Evolutionary conservation across 2,888 invertebrate species (phyloP), one percentile per base, ranked within the genome.

Genomic region (Andrena fulva): DNA sequence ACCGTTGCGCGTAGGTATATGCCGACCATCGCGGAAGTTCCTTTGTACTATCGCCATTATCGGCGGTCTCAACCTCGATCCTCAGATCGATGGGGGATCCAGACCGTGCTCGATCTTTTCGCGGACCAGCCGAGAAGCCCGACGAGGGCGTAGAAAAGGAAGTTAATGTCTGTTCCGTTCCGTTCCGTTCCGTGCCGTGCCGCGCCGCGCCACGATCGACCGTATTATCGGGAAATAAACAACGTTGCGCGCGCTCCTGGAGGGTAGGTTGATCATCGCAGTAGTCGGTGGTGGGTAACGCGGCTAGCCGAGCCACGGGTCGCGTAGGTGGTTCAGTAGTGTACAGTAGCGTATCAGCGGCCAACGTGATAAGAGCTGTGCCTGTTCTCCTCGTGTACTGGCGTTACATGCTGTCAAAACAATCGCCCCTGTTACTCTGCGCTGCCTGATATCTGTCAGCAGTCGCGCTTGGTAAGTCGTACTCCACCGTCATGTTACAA

Each of bases 201-300:
- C 42, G 42, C 42, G 42, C 42, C 12, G 42, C 12, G 24, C 12
- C 24, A 63, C 54, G 54, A 79, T 80, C 80, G 80, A 79, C 80
- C 80, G 72, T 79, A 63, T 80, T 79, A 79, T 67, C 71, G 67
- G 62, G 73, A 79, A 79, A 66, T 80, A 73, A 79, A 79, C 79
- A 79, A 73, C 48, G 79, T 62, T 75, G 85, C 85, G 85, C 85
- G 84, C 84, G 80, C 86, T 77, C 85, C 75, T 81, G 70, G 64
- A 69, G 66, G 76, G 74, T 52, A 59, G 62, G 77, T 77, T 80
- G 78, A 60, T 27, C 76, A 77, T 77, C 71, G 71, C 66, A 81
- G 87, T 81, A 87, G 81, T 81, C 75, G 64, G 76, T 77, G 76
- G 85, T 69, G 35, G 68, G 54, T 71, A 78, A 78, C 85, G 77